These are phyloP conservation scores for Bradypodion pumilum DNA, from an alignment of 2,797 vertebrate species.

Conservation along the genomic window DNA sequence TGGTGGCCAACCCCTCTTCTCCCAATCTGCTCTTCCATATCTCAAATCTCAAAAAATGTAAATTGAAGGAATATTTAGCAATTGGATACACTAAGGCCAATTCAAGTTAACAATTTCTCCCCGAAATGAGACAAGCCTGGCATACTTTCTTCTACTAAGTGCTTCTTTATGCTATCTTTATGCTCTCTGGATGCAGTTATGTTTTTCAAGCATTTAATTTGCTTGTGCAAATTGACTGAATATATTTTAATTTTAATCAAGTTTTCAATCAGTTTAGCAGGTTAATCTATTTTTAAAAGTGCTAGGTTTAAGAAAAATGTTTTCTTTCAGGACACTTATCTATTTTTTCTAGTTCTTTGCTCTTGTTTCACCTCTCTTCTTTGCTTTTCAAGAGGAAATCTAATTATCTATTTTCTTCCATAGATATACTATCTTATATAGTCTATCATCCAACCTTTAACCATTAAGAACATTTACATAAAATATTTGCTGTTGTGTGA, in stretches of 20 bases:
- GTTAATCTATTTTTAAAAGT: constrained; percentile 15
- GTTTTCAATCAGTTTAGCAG: constrained; percentile 44
- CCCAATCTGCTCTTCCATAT: not conserved
- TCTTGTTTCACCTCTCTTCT: not conserved
- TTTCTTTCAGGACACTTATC: constrained; percentile 15
- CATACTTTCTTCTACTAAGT: not conserved
- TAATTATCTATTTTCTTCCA: not conserved
- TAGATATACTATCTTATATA: not conserved
- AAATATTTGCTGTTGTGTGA: constrained; percentile 24
- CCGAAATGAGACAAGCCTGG: not conserved
- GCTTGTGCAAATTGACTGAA: constrained; percentile 1
- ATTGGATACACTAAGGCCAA: too few relatives aligned
- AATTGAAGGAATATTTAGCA: not conserved
- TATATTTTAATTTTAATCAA: constrained; percentile 31
- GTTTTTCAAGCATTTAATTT: not conserved
- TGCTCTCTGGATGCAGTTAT: not conserved
- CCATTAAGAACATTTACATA: constrained; percentile 8
- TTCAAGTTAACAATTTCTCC: not conserved
- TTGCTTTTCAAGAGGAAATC: not conserved
- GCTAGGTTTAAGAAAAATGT: not conserved
- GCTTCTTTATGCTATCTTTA: not conserved
- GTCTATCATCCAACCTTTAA: not conserved
- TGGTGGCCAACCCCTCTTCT: not conserved
- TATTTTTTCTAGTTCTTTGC: not conserved
- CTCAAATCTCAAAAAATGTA: not conserved